Percentiles rank a stretch among this genome's conserved stretches.
Conservation (phyloP, 2,797 vertebrate genomes). For the Benthosema pterotum region DNA sequence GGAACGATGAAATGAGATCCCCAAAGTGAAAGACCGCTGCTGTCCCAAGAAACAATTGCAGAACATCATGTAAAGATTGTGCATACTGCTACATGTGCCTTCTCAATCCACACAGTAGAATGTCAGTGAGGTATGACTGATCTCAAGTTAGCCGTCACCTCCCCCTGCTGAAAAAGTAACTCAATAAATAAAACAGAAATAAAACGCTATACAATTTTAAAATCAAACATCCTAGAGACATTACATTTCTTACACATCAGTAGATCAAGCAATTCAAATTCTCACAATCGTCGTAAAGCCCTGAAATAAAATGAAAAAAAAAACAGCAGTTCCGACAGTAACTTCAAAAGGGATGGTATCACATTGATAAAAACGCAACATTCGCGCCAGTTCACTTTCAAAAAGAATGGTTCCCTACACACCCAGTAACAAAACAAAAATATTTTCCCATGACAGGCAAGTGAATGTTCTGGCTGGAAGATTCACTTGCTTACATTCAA, state of each 20-base stretch:
- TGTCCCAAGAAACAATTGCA: neutral
- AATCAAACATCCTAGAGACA: neutral
- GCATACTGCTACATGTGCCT: too few species aligned
- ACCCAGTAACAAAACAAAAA: neutral
- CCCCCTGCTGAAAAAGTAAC: slow-evolving; percentile 50
- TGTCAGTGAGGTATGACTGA: neutral
- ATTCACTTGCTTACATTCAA: neutral
- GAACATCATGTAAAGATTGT: neutral
- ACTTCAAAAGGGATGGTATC: too few species aligned
- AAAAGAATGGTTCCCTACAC: too few species aligned
- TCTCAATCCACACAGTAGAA: neutral
- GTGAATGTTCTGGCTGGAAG: neutral
- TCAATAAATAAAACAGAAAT: slow-evolving; percentile 4
- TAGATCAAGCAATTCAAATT: too few species aligned
- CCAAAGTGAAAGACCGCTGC: neutral
- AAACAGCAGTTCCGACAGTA: too few species aligned
- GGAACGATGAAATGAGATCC: neutral
- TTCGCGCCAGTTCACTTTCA: too few species aligned
- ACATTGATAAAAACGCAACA: too few species aligned
- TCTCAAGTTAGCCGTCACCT: slow-evolving; percentile 18
- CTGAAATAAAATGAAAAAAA: neutral
- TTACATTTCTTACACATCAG: neutral
- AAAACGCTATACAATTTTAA: neutral
- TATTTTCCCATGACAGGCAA: neutral
- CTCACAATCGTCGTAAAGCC: too few species aligned